Evolutionary conservation across 1,140 invertebrate genomes (phyloP), one percentile per base, ranked within the genome.

Genomic region (Panulirus ornatus): DNA sequence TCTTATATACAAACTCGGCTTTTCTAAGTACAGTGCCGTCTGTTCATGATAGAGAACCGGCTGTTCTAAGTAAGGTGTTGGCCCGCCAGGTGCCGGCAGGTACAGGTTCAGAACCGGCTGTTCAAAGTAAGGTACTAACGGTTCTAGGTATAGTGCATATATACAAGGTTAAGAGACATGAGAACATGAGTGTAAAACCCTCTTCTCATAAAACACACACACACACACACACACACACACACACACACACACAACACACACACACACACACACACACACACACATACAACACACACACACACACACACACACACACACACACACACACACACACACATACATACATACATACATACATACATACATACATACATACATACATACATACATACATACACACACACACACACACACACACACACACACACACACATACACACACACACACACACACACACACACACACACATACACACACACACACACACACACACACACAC

Each of bases 191-290:
- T n/a, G n/a, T n/a, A n/a, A n/a, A n/a, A n/a, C n/a, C n/a, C n/a
- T n/a, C n/a, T n/a, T n/a, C n/a, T n/a, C n/a, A n/a, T n/a, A n/a
- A n/a, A n/a, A 54, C 51, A 54, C 51, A 54, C 51, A 54, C 51
- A 54, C 51, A 54, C 51, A 54, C 51, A 54, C 51, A 54, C 51
- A 54, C 51, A 54, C 51, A 54, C 51, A 54, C 51, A 54, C 51
- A 54, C 51, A 54, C 51, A 54, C 51, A 54, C 51, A 54, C 51
- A 54, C 51, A 54, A 54, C 51, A 54, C 5, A 54, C 51, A 54
- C 51, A 54, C 51, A 54, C 51, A 54, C 51, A 54, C 51, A 54
- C 51, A 54, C 51, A 54, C 51, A 54, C 51, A 54, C 51, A 54
- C 51, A 54, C 51, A 54, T 19, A 54, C 51, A 54, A 54, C 51